Evolutionary conservation across 2,797 vertebrate genomes (phyloP), one percentile per base, ranked within the genome.

Genomic region (Discoglossus pictus): DNA sequence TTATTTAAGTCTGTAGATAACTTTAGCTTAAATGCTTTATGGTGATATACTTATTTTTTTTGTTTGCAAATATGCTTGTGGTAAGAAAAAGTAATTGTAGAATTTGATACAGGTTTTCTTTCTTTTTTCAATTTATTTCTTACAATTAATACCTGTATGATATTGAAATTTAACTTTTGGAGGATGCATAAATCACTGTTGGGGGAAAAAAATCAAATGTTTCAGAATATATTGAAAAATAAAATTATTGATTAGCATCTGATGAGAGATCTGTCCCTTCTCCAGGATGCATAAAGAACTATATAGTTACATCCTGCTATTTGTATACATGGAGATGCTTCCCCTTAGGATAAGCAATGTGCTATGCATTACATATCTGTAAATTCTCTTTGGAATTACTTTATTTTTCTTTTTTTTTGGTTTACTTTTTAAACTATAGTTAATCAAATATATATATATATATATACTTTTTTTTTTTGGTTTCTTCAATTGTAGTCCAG

Each of bases 21-120:
- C 94, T 91, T 59, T 95, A 91, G 92, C 91, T 97, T 95, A 86
- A 89, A 81, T 85, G 91, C 90, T 93, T 93, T 92, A 92, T 93
- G 91, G 90, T 92, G 89, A 90, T 88, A 85, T n/a, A n/a, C n/a
- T 80, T 88, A 89, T 84, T 79, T 87, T 92, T 86, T 90, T 87
- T 75, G 86, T 91, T 90, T 87, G 88, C 90, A 92, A n/a, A 92
- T 94, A 94, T 93, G 92, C 95, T 94, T 92, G 94, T 97, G 93
- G 93, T 95, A 89, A 93, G 91, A 90, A 91, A 80, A 75, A 92
- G 88, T 94, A 96, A 91, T 88, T 91, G 92, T 95, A 93, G 84
- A 84, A 95, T 95, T 86, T 94, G 83, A 89, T 93, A 92, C 86
- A 90, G 83, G 90, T 91, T 92, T 93, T 87, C 88, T 90, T 93